These are phyloP conservation scores for Phyllostomus discolor DNA, from an alignment of 2,113 vertebrate species.

Conservation along the genomic window DNA sequence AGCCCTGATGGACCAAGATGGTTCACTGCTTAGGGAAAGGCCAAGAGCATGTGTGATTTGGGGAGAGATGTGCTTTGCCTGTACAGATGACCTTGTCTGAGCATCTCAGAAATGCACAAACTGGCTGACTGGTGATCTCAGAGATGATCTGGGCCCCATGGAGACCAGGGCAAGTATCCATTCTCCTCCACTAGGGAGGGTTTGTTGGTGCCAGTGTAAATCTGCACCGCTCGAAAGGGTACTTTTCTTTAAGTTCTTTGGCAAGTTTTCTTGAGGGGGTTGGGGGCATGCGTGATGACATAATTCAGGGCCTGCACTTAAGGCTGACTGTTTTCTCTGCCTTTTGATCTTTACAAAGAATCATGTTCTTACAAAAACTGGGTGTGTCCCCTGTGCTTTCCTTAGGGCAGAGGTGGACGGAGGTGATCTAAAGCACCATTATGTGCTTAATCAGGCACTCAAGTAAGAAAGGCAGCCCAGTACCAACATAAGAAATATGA, in stretches of 20 bases:
- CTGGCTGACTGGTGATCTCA: background rate
- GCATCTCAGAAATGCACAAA: background rate
- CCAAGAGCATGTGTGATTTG: background rate
- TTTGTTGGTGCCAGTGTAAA: background rate
- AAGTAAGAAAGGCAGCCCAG: background rate
- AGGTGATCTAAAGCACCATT: background rate
- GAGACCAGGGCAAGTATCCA: background rate
- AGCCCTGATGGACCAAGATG: background rate
- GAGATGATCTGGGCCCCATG: background rate
- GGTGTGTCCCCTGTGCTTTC: background rate
- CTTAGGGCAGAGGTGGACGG: background rate
- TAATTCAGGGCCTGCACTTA: background rate
- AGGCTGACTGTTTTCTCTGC: background rate
- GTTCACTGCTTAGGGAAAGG: background rate
- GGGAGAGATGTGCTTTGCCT: background rate
- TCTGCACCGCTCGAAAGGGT: background rate
- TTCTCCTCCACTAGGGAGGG: background rate
- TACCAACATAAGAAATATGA: background rate
- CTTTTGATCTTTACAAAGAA: background rate
- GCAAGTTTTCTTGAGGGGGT: background rate
- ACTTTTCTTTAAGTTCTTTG: background rate
- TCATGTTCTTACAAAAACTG: background rate
- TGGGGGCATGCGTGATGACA: rapidly evolving
- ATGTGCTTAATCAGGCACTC: background rate
- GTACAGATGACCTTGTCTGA: background rate